Conservation (phyloP, 2,888 invertebrate species). For the Noctua pronuba region DNA sequence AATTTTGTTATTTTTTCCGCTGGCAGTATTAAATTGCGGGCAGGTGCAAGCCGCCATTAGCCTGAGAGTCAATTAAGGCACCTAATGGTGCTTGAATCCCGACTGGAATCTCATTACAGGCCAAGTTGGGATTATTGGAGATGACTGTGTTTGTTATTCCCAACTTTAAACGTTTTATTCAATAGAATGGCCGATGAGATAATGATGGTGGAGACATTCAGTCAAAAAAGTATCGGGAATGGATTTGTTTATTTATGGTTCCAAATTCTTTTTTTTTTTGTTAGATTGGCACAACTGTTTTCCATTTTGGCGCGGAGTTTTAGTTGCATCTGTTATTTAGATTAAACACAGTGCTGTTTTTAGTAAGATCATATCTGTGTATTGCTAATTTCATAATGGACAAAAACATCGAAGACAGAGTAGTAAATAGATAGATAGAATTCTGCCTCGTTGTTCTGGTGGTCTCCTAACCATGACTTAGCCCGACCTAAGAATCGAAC, state of each 20-base stretch:
- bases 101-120: conserved; percentile 67
- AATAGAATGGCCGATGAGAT: conserved; percentile 1
- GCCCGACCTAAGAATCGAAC: no score
- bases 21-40: conserved; percentile 59
- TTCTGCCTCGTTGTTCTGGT: background rate
- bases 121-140: conserved; percentile 61
- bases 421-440: background rate
- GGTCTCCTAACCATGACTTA: background rate
- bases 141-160: conserved; percentile 58
- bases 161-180: conserved; percentile 45
- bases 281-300: no score
- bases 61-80: conserved; percentile 70
- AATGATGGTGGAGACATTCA: no score
- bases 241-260: no score
- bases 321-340: no score
- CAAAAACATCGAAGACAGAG: no score
- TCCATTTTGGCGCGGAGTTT: no score
- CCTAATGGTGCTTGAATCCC: conserved; percentile 62
- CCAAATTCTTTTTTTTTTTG: no score
- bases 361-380: no score
- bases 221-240: no score
- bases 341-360: no score
- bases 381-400: no score
- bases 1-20: conserved; percentile 47
- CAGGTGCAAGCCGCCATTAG: conserved; percentile 70